Conservation (phyloP, 1,140 invertebrate species). For the Neodiprion pinetum region DNA sequence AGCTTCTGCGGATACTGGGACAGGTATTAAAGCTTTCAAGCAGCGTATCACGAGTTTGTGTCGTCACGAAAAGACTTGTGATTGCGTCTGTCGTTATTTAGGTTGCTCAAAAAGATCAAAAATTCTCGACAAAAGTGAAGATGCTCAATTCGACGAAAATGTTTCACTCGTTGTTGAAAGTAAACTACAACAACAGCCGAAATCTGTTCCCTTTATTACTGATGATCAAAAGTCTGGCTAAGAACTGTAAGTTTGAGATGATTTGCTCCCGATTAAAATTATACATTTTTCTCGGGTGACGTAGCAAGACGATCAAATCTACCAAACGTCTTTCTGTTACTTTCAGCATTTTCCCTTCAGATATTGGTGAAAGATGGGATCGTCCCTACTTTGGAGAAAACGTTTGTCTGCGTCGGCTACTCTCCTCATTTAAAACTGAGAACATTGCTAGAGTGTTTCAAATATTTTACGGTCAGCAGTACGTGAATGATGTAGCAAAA, state of each 20-base stretch:
- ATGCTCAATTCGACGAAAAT: conserved; percentile 66
- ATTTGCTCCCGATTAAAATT: not conserved
- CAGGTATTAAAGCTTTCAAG: conserved; percentile 42
- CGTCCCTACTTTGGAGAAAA: conserved; percentile 68
- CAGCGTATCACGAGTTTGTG: too few species aligned
- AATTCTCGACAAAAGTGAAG: conserved; percentile 69
- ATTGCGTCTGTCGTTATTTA: conserved; percentile 51
- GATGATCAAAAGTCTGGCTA: conserved; percentile 69
- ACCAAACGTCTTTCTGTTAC: conserved; percentile 30
- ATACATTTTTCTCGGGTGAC: not conserved
- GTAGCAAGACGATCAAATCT: conserved; percentile 3
- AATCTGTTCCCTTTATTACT: conserved; percentile 67
- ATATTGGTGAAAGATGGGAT: conserved; percentile 71
- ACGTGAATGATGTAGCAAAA: conserved; percentile 41
- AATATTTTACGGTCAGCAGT: conserved; percentile 72
- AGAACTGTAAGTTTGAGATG: conserved; percentile 65
- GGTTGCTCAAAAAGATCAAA: conserved; percentile 64
- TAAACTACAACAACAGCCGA: conserved; percentile 68
- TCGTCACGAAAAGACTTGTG: too few species aligned
- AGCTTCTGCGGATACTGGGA: conserved; percentile 60
- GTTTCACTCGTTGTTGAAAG: conserved; percentile 68
- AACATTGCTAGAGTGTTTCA: conserved; percentile 69
- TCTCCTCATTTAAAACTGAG: conserved; percentile 69
- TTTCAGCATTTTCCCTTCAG: conserved; percentile 67
- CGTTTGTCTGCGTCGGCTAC: conserved; percentile 68